phyloP scores from a whole-genome alignment of 2,888 invertebrate genomes.

The Drymonia ruficornis region DNA sequence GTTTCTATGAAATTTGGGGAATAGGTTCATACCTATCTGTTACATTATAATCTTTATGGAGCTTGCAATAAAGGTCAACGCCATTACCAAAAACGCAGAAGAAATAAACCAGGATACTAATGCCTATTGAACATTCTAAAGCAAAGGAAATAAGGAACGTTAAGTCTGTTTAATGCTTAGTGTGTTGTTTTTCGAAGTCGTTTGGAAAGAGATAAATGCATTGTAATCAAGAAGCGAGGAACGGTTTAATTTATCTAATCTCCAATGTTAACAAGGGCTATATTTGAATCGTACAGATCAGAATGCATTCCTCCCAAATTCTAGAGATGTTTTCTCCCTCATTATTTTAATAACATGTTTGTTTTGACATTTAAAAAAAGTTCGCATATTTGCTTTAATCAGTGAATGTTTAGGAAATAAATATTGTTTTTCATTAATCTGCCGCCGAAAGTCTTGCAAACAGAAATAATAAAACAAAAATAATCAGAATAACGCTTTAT shows the following conservation, averaged over 20 bases:
- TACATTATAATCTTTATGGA: no score
- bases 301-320: slow-evolving; percentile 18
- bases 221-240: slow-evolving; percentile 23
- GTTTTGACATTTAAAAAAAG: background rate
- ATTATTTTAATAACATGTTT: slow-evolving; percentile 11
- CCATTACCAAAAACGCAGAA: background rate
- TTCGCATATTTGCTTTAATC: background rate
- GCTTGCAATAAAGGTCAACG: no score
- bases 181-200: slow-evolving; percentile 17
- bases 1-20: background rate
- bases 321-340: slow-evolving; percentile 8
- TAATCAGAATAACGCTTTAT: no score
- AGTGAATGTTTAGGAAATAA: background rate
- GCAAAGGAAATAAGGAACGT: slow-evolving; percentile 24
- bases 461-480: no score
- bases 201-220: slow-evolving; percentile 30
- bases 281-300: slow-evolving; percentile 17
- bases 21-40: no score
- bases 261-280: slow-evolving; percentile 23
- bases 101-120: slow-evolving; percentile 9
- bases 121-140: slow-evolving; percentile 30
- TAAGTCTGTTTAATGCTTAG: slow-evolving; percentile 22
- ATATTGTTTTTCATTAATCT: no score
- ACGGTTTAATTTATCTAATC: slow-evolving; percentile 28
- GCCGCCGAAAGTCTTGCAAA: no score